phyloP scores from a whole-genome alignment of 2,888 invertebrate species.

The Minunthozetes semirufus region DNA sequence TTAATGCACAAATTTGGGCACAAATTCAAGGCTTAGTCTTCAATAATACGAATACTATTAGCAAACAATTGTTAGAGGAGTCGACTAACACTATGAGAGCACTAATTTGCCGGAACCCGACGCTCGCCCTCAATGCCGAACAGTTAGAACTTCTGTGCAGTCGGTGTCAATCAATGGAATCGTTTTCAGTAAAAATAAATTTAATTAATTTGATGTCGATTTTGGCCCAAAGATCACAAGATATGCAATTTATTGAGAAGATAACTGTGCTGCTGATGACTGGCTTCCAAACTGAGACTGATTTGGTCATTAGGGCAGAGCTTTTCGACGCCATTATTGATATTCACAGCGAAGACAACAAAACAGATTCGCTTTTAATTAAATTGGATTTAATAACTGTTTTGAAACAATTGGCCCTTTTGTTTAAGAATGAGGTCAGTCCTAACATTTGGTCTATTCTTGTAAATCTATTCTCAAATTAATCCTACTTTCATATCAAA shows the following conservation, averaged over 20 bases:
- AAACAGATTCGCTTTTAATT: background rate
- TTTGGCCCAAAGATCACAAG: background rate
- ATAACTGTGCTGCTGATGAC: background rate
- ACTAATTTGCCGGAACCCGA: background rate
- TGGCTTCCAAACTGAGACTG: background rate
- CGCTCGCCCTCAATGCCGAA: background rate
- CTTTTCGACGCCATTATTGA: slow-evolving; percentile 33
- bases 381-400: background rate
- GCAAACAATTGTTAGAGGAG: background rate
- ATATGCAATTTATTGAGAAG: background rate
- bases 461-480: background rate
- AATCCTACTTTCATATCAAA: background rate
- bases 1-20: slow-evolving; percentile 14
- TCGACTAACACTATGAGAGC: slow-evolving; percentile 1
- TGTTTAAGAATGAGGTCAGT: slow-evolving; percentile 8
- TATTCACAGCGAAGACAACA: slow-evolving; percentile 21
- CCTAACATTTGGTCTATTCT: background rate
- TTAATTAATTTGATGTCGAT: background rate
- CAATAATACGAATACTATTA: background rate
- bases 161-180: background rate
- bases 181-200: background rate
- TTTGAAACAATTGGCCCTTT: background rate
- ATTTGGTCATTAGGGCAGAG: slow-evolving; percentile 29
- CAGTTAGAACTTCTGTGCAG: background rate
- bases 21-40: background rate